Conservation (phyloP, 2,888 invertebrate species). For the Linyphia triangularis region DNA sequence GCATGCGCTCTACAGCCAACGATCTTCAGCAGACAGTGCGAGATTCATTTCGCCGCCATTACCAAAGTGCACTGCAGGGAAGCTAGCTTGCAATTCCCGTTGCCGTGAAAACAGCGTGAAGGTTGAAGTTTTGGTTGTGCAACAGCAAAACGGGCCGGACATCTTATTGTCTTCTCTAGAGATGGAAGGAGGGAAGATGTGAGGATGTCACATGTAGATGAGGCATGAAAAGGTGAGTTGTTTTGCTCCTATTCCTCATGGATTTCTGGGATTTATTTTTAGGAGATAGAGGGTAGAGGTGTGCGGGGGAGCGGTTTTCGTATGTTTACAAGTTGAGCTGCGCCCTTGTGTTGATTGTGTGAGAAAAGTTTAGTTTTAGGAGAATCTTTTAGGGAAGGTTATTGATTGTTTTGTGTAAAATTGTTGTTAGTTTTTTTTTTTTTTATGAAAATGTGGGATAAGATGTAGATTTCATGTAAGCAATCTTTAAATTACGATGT, state of each 20-base stretch:
- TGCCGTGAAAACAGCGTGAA: neutral
- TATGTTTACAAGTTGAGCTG: neutral
- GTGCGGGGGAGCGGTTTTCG: neutral
- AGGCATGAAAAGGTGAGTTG: neutral
- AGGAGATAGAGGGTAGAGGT: neutral
- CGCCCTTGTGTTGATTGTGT: neutral
- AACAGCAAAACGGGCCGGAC: neutral
- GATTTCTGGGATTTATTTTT: neutral
- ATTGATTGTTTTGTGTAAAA: neutral
- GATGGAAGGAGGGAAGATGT: neutral
- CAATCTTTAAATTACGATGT: too few relatives aligned
- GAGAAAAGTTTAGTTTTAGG: neutral
- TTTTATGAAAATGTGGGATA: too few relatives aligned
- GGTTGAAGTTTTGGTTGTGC: neutral
- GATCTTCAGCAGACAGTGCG: neutral
- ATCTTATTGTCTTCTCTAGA: neutral
- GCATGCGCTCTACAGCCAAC: neutral
- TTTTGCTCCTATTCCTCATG: neutral
- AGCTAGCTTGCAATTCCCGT: neutral
- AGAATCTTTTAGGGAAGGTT: neutral
- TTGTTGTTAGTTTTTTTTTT: too few relatives aligned
- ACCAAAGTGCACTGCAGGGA: neutral
- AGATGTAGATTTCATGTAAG: too few relatives aligned
- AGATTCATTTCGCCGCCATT: neutral
- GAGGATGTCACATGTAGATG: neutral